phyloP scores from a whole-genome alignment of 2,113 vertebrate species.

The Lasiurus cinereus region DNA sequence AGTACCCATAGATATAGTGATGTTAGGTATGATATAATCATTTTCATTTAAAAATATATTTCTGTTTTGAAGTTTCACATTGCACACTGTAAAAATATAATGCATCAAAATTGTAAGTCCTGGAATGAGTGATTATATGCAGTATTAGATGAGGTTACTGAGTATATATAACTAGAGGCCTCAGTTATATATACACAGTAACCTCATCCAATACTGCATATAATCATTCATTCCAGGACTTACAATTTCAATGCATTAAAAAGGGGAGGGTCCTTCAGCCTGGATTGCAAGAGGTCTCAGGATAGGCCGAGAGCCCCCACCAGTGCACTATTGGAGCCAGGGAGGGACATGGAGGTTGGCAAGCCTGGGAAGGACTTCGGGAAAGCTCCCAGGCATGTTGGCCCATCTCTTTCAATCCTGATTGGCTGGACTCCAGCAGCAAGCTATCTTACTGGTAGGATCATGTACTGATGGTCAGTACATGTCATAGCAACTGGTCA shows the following conservation, averaged over 20 bases:
- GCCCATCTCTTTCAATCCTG: too few relatives aligned
- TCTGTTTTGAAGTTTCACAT: neutral
- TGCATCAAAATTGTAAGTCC: neutral
- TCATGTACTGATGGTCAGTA: too few relatives aligned
- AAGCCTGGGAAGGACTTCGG: too few relatives aligned
- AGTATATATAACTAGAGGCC: neutral
- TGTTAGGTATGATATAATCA: neutral
- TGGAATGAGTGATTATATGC: neutral
- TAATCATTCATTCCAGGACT: neutral
- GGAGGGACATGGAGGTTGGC: too few relatives aligned
- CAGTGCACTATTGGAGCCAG: accelerated
- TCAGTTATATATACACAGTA: neutral
- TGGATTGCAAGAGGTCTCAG: too few relatives aligned
- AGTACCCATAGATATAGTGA: neutral
- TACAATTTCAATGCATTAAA: neutral
- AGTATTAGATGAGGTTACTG: neutral
- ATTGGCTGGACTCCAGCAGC: too few relatives aligned
- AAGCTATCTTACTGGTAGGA: too few relatives aligned
- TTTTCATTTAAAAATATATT: neutral
- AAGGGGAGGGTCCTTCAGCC: too few relatives aligned
- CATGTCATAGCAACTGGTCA: too few relatives aligned
- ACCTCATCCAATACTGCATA: too few relatives aligned
- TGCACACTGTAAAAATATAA: neutral
- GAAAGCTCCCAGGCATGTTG: too few relatives aligned
- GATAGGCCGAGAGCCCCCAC: too few relatives aligned